A percentile compares a stretch with the other conserved stretches of the same genome.
Evolutionary conservation across 2,797 vertebrate species (phyloP).

Genomic region (Xenentodon cancila): DNA sequence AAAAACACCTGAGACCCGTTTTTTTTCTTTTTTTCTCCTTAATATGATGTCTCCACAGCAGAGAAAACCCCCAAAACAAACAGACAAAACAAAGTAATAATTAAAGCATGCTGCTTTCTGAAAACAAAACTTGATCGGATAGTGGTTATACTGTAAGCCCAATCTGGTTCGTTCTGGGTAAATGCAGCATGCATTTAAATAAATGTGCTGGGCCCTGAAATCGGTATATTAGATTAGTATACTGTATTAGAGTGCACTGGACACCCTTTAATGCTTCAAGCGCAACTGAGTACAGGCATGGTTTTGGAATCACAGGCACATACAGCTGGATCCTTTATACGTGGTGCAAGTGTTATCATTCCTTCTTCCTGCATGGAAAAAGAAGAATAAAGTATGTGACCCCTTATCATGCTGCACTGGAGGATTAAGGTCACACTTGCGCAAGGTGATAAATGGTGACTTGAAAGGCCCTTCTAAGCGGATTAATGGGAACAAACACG

Average conservation of each 20-base stretch:
- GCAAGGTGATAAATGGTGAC: constrained; percentile 34
- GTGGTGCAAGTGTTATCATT: constrained; percentile 55
- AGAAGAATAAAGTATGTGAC: constrained; percentile 78
- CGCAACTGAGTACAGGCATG: constrained; percentile 68
- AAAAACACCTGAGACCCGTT: constrained; percentile 62
- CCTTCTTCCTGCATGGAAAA: constrained; percentile 70
- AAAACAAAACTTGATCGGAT: constrained; percentile 31
- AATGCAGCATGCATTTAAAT: constrained; percentile 66
- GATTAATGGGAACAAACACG: constrained; percentile 14
- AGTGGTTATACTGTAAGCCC: constrained; percentile 28
- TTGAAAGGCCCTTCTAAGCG: constrained; percentile 38
- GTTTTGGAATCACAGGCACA: constrained; percentile 78
- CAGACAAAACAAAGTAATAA: constrained; percentile 4
- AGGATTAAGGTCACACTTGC: constrained; percentile 45
- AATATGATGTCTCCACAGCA: constrained; percentile 26
- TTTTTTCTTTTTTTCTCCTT: no score
- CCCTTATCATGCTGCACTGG: constrained; percentile 63
- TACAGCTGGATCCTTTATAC: constrained; percentile 65
- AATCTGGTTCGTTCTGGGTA: constrained; percentile 46
- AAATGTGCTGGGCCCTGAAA: constrained; percentile 56
- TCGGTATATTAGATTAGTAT: constrained; percentile 47
- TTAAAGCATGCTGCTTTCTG: constrained; percentile 50
- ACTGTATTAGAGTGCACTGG: constrained; percentile 61
- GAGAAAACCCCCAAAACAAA: neutral
- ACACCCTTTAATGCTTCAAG: constrained; percentile 61